Evolutionary conservation across 2,797 vertebrate genomes (phyloP), one percentile per base, ranked within the genome.

Genomic region (Poecilia wingei): DNA sequence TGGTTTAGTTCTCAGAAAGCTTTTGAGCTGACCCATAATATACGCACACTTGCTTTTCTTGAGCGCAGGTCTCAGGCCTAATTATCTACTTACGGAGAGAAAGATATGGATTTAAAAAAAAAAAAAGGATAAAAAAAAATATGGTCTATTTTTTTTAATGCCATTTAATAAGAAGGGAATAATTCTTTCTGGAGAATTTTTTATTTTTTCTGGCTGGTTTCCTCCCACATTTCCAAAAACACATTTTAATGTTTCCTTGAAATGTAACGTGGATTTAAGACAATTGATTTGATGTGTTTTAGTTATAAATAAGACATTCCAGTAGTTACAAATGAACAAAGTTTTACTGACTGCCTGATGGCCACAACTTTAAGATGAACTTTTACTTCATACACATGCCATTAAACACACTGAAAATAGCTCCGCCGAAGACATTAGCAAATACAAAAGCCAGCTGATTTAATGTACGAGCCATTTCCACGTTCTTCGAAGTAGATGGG

Each of bases 401-500:
- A 59, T 77, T 46, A 77, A 85, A 81, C 28, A 69, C 31, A 77
- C 12, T 25, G 78, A 80, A 76, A 39, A 79, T 8, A 77, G 71
- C 53, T 53, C 59, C 33, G 70, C n/a, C 82, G 13, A 69, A 81
- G 53, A 75, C 22, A 51, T 43, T 5, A 22, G 12, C 43, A 45
- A 5, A 76, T 80, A 78, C 80, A 61, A 57, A 43, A 82, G 71
- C 49, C 71, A 75, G 78, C 59, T 55, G 31, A 78, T 74, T 89
- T 70, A 77, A 87, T 73, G 57, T 51, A 47, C 55, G 8, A n/a
- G 59, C 13, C 47, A 73, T 75, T 88, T 80, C 79, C 80, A 76
- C 64, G 73, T 72, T 10, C 3, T 64, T 82, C 79, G 70, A 70
- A 59, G 72, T n/a, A 78, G 36, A 61, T 57, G 45, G 78, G 72